Conservation (phyloP, 2,113 vertebrate genomes). For the Poecilia latipinna region DNA sequence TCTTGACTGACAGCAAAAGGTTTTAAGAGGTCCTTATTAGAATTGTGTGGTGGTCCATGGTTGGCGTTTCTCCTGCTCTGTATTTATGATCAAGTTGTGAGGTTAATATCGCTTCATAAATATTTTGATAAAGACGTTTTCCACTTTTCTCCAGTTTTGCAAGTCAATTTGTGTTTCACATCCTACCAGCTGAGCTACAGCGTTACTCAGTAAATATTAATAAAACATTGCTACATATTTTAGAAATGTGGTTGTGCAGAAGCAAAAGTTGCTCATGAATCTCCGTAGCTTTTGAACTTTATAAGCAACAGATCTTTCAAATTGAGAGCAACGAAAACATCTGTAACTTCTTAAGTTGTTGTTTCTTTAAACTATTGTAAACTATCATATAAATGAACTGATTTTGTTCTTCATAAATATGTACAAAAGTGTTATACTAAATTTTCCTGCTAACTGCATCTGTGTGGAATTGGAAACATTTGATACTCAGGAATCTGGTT, state of each 20-base stretch:
- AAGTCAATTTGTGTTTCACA: neutral
- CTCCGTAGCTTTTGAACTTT: neutral
- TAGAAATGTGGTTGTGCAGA: neutral
- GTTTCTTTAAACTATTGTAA: neutral
- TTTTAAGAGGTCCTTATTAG: constrained; percentile 13
- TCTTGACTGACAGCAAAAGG: constrained; percentile 7
- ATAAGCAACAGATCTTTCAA: neutral
- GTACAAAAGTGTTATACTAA: neutral
- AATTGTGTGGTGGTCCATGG: constrained; percentile 3
- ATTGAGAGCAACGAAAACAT: neutral
- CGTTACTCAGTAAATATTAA: neutral
- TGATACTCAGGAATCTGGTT: neutral
- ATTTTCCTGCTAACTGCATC: neutral
- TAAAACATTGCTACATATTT: neutral
- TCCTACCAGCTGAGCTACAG: neutral
- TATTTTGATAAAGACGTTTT: neutral
- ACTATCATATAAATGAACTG: neutral
- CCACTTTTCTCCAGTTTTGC: neutral
- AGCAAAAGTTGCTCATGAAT: neutral
- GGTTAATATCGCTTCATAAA: neutral
- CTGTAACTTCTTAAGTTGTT: neutral
- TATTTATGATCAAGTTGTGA: neutral
- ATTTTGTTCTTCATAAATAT: neutral
- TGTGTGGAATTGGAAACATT: neutral
- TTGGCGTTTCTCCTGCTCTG: constrained; percentile 20